phyloP scores from a whole-genome alignment of 2,888 invertebrate genomes.

The Dysmachus trigonus region DNA sequence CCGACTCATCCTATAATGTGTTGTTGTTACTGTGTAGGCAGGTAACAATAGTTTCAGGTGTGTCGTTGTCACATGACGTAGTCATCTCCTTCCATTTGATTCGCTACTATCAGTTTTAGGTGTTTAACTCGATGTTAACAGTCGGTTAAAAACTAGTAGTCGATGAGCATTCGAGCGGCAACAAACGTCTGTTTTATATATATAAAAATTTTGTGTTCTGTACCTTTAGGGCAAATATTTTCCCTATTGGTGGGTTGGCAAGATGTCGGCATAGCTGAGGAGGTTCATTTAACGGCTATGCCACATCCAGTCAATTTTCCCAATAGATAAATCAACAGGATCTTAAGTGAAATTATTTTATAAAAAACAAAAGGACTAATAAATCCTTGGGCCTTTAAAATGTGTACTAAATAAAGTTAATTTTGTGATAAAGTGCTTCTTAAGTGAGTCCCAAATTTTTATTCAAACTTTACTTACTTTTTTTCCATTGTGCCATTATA shows the following conservation, averaged over 20 bases:
- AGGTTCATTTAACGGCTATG: conserved; percentile 62
- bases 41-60: conserved; percentile 1
- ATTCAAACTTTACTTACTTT: background rate
- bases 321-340: conserved; percentile 53
- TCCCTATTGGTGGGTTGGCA: conserved; percentile 64
- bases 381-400: background rate
- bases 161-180: conserved; percentile 20
- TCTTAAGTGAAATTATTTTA: background rate
- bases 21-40: background rate
- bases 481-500: too few species aligned
- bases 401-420: background rate
- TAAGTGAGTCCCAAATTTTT: background rate
- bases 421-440: background rate
- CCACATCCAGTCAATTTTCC: conserved; percentile 65
- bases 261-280: conserved; percentile 66
- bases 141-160: conserved; percentile 4
- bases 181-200: background rate
- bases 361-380: background rate
- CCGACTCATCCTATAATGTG: background rate
- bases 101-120: background rate
- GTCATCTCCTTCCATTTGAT: conserved; percentile 20
- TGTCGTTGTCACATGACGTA: conserved; percentile 22
- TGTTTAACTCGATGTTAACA: conserved; percentile 23
- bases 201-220: background rate
- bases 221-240: background rate